Evolutionary conservation across 2,113 vertebrate genomes (phyloP), one percentile per base, ranked within the genome.

Genomic region (Fukomys damarensis): DNA sequence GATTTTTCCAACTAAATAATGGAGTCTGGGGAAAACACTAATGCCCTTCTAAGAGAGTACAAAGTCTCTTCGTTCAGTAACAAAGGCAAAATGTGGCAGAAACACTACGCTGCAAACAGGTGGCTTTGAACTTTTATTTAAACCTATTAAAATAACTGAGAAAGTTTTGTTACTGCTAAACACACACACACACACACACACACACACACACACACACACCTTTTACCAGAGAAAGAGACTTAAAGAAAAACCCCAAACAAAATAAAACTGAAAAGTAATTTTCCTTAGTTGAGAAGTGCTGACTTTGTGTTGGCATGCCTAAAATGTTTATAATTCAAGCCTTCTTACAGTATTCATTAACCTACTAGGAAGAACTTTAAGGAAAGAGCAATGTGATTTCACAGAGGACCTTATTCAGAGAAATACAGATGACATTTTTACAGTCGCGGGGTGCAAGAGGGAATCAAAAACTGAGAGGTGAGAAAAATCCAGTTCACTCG

Each of bases 121-220:
- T 97, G 96, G 96, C 92, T 97, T 94, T 54, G 61, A 97, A 97
- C 63, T 97, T 96, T 54, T 77, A 66, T 81, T 94, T 89, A 76
- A 81, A 24, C 22, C 35, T 22, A 28, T 52, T 58, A n/a, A 52
- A 89, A 54, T 52, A 79, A 72, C 0, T 0, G 24, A 91, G 4
- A 90, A 88, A 77, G 17, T 3, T 7, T 14, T 89, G 35, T n/a
- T 83, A 84, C 68, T 83, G 88, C 32, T 94, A 32, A 79, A 88
- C 24, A 93, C 41, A 86, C 46, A 88, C 19, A 72, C 1, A 79
- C 28, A 66, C 7, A 12, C 28, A 19, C 24, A 52, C n/a, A 32
- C 12, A 54, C 32, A 38, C 3, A 28, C 43, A 61, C 16, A 54
- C 2, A 12, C 38, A 35, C 41, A 63, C 63, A 38, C n/a, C 52